Evolutionary conservation across 2,888 invertebrate genomes (phyloP).

Genomic region (Hyposoter didymator): DNA sequence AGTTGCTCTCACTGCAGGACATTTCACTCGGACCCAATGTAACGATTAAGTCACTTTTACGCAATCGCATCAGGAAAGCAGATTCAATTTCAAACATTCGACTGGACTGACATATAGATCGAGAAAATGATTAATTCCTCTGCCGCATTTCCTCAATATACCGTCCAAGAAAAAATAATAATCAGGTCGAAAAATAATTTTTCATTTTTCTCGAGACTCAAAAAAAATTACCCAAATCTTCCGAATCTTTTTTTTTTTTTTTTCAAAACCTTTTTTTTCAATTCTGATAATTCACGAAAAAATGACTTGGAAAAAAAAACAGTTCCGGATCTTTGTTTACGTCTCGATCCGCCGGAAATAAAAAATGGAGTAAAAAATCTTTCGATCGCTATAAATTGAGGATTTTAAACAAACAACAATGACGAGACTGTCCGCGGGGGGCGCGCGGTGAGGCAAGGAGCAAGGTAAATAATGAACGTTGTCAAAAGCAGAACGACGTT

Average conservation of each 20-base stretch:
- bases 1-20: neutral
- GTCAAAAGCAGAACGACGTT: neutral
- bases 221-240: neutral
- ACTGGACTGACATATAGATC: neutral
- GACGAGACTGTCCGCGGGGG: neutral
- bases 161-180: neutral
- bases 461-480: neutral
- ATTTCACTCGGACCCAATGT: neutral
- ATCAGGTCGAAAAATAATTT: neutral
- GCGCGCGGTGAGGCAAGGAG: neutral
- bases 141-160: neutral
- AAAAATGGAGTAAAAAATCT: neutral
- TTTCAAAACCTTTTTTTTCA: neutral
- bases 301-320: neutral
- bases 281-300: neutral
- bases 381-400: neutral
- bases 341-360: neutral
- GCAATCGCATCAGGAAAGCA: conserved; percentile 2
- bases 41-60: conserved; percentile 24
- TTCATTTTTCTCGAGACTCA: neutral
- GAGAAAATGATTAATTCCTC: conserved; percentile 3
- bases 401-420: neutral
- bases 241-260: neutral
- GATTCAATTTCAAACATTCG: conserved; percentile 11
- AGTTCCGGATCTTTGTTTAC: neutral